Evolutionary conservation across 2,113 vertebrate species (phyloP).

Genomic region (Azemiops feae): DNA sequence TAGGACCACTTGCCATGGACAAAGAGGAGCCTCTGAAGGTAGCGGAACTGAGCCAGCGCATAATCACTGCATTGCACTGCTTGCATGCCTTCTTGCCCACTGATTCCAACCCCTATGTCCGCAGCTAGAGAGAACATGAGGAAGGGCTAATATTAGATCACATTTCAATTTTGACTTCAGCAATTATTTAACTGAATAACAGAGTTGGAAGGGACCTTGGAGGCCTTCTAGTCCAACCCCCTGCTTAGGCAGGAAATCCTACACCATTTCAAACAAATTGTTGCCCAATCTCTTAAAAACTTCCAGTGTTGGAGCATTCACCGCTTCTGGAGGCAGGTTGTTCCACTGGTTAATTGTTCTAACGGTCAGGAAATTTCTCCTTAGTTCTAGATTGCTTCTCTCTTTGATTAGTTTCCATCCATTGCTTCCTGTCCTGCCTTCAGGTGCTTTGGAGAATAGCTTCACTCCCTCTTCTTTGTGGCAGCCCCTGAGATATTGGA

Average conservation of each 20-base stretch:
- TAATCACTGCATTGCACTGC: slow-evolving; percentile 90
- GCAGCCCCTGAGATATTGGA: not conserved
- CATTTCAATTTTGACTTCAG: accelerated
- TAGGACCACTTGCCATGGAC: slow-evolving; percentile 93
- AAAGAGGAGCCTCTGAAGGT: slow-evolving; percentile 82
- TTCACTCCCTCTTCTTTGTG: not conserved
- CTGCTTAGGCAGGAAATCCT: not conserved
- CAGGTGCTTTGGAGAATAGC: not conserved
- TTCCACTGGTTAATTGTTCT: not conserved
- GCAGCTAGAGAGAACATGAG: slow-evolving; percentile 69
- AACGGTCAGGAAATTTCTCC: not conserved
- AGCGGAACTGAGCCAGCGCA: slow-evolving; percentile 84
- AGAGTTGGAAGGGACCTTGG: not conserved
- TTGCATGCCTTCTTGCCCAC: slow-evolving; percentile 85
- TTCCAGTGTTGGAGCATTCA: not conserved
- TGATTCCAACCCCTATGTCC: slow-evolving; percentile 88
- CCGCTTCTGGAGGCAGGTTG: not conserved
- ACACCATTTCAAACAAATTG: not conserved
- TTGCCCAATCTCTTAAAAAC: not conserved
- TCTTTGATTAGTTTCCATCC: too few relatives aligned
- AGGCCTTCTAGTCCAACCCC: not conserved
- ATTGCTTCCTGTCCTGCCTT: not conserved
- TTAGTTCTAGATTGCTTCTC: not conserved
- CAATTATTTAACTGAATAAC: not conserved
- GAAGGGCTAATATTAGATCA: not conserved